Evolutionary conservation across 2,888 invertebrate genomes (phyloP).

Genomic region (Creontiades dilutus): DNA sequence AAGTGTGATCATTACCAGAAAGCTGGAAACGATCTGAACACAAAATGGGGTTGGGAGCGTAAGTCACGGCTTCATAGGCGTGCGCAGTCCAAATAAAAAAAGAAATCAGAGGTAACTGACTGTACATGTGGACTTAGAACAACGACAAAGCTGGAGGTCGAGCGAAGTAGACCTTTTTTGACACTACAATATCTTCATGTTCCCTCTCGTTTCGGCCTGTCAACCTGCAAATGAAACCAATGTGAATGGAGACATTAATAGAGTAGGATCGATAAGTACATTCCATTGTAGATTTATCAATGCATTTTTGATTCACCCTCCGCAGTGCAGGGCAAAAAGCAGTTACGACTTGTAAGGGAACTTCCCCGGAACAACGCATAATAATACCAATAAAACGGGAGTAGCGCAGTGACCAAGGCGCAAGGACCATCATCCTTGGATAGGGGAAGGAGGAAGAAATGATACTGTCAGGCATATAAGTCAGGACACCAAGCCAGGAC

Average conservation of each 20-base stretch:
- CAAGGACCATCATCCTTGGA: too few species aligned
- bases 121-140: slow-evolving; percentile 27
- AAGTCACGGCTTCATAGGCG: not conserved
- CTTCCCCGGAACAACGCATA: too few species aligned
- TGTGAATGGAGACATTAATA: not conserved
- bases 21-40: not conserved
- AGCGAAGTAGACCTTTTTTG: not conserved
- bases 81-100: not conserved
- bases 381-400: too few species aligned
- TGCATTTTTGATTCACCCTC: too few species aligned
- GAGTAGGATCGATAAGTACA: too few species aligned
- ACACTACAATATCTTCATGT: slow-evolving; percentile 15
- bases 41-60: not conserved
- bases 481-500: too few species aligned
- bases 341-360: too few species aligned
- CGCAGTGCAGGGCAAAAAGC: too few species aligned
- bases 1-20: not conserved
- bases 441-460: too few species aligned
- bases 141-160: slow-evolving; percentile 3
- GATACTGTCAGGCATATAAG: too few species aligned
- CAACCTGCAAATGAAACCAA: not conserved
- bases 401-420: too few species aligned
- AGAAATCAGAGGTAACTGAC: not conserved
- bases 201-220: not conserved
- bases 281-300: too few species aligned